Conservation (phyloP, 2,113 vertebrate species). For the Eudyptes chrysolophus region DNA sequence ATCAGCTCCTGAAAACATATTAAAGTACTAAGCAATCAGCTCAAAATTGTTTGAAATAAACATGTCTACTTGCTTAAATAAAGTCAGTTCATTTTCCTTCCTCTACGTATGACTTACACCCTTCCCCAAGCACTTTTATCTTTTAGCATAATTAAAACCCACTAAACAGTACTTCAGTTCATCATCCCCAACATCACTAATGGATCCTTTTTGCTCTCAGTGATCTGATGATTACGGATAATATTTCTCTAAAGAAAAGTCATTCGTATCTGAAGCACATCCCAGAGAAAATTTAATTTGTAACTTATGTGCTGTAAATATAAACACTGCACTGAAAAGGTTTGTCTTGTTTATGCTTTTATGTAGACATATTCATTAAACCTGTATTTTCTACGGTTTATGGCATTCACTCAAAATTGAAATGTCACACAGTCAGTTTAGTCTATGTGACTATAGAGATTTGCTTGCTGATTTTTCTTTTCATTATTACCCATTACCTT, state of each 20-base stretch:
- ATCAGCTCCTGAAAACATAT: neutral
- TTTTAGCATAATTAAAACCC: constrained; percentile 50
- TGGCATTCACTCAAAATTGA: constrained; percentile 7
- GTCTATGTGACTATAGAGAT: constrained; percentile 29
- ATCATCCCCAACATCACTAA: constrained; percentile 15
- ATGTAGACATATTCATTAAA: constrained; percentile 42
- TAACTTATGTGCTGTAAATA: constrained; percentile 48
- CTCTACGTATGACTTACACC: neutral
- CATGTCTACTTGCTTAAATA: constrained; percentile 17
- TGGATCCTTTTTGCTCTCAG: constrained; percentile 1
- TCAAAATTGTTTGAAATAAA: constrained; percentile 38
- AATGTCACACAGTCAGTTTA: constrained; percentile 22
- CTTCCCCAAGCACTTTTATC: neutral
- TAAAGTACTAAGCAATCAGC: neutral
- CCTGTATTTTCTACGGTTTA: neutral
- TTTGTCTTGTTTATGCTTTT: constrained; percentile 51
- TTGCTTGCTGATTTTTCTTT: constrained; percentile 38
- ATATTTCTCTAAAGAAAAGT: constrained; percentile 54
- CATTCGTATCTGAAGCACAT: neutral
- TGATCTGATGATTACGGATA: neutral
- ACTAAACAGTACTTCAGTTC: constrained; percentile 43
- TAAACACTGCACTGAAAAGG: constrained; percentile 1
- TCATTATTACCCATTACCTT: constrained; percentile 46
- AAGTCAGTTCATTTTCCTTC: constrained; percentile 17
- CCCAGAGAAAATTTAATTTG: constrained; percentile 43